Percentiles rank a stretch among this genome's conserved stretches.
phyloP scores from a whole-genome alignment of 2,797 vertebrate genomes.

The Ibycter americanus region DNA sequence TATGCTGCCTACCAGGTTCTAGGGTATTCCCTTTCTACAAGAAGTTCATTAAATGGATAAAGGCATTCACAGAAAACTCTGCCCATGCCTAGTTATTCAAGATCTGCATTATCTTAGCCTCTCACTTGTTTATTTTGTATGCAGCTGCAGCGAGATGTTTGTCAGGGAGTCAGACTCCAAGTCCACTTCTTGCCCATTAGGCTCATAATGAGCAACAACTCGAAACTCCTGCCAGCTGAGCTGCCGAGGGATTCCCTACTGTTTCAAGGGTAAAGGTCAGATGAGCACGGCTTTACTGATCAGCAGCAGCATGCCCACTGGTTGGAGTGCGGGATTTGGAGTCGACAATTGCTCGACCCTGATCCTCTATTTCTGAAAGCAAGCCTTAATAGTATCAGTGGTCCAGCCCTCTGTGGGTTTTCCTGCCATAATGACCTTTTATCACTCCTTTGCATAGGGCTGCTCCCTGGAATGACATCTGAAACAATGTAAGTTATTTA shows the following conservation, averaged over 20 bases:
- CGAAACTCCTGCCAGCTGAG: background rate
- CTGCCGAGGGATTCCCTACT: background rate
- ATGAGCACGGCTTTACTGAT: background rate
- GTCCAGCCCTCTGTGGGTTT: background rate
- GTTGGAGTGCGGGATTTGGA: background rate
- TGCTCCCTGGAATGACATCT: background rate
- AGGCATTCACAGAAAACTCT: conserved; percentile 25
- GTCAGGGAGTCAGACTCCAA: background rate
- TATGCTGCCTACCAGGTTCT: background rate
- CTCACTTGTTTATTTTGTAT: conserved; percentile 15
- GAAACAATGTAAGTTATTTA: background rate
- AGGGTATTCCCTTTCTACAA: background rate
- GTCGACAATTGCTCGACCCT: background rate
- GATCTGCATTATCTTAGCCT: conserved; percentile 12
- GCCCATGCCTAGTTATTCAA: conserved; percentile 15
- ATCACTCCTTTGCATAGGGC: background rate
- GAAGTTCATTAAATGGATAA: conserved; percentile 17
- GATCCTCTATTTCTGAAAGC: background rate
- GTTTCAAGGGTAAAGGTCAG: background rate
- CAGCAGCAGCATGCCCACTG: background rate
- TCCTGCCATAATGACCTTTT: background rate
- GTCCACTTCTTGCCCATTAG: conserved; percentile 8
- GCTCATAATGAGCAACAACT: conserved; percentile 14
- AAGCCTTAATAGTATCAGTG: background rate
- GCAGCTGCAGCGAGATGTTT: background rate